Base-by-base conservation (phyloP, 2,797 vertebrate genomes). In the Microchirus variegatus region DNA sequence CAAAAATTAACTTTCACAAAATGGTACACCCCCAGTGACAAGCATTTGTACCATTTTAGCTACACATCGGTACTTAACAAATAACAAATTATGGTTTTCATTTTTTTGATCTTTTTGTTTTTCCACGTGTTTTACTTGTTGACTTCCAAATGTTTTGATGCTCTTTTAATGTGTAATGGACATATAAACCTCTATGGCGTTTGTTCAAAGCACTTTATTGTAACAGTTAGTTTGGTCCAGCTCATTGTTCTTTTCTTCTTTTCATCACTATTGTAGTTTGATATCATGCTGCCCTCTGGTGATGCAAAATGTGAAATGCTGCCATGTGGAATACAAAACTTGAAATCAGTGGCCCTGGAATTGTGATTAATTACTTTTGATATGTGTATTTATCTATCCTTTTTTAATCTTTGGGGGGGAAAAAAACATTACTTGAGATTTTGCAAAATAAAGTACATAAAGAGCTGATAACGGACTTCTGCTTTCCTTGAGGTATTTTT, bases 241-340 rank as follows among this genome's bases (percentile, higher is more conserved):
- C 26, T 7, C 8, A 47, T 10, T 5, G 31, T 26, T 13, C 37
- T 10, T 9, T 15, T 0, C 0, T 14, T 14, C 0, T 0, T 11
- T 17, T 46, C 11, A 40, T 14, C 43, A 2, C 8, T 2, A 2
- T 14, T 61, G 40, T 10, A 42, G 17, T 35, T 35, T 78, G 53
- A 56, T n/a, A 16, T 35, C 11, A 48, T 83, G 71, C 84, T 87
- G 78, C 82, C 83, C 82, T 79, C 86, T 26, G 53, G 81, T 87
- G 89, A 63, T 10, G 0, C 0, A 38, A 40, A 52, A 44, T 68
- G 38, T 51, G 41, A 80, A 77, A 9, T 63, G 46, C 70, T 53
- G 40, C 16, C 8, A 1, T 59, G 4, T 50, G 43, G 4, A 52
- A 45, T 22, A n/a, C 16, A 18, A 44, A 26, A 49, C 54, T 63